phyloP scores from a whole-genome alignment of 2,797 vertebrate genomes.

The Hypotaenidia okinawae region DNA sequence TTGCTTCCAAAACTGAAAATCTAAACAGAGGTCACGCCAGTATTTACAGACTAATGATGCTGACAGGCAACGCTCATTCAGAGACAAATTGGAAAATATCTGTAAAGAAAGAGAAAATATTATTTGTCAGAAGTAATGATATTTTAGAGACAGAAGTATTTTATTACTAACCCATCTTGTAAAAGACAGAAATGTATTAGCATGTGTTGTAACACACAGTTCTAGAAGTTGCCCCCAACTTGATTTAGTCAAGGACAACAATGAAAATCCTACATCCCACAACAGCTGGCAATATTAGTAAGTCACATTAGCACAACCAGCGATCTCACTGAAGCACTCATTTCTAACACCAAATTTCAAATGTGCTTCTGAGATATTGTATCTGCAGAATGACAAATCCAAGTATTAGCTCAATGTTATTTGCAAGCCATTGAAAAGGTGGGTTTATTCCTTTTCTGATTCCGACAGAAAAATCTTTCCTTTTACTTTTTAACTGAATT shows the following conservation, averaged over 20 bases:
- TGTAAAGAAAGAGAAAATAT: conserved; percentile 61
- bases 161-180: not conserved
- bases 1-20: conserved; percentile 99
- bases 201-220: not conserved
- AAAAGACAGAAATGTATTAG: not conserved
- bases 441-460: not conserved
- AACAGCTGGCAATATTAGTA: not conserved
- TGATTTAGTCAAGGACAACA: not conserved
- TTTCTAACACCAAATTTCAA: not conserved
- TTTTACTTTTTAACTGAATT: not conserved
- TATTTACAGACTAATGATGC: conserved; percentile 98
- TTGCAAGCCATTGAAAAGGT: not conserved
- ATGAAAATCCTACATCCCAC: not conserved
- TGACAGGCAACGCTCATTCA: conserved; percentile 95
- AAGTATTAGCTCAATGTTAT: not conserved
- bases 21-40: conserved; percentile 97
- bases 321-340: not conserved
- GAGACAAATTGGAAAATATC: conserved; percentile 96
- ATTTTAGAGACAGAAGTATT: not conserved
- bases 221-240: not conserved
- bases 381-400: not conserved
- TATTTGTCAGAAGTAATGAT: not conserved
- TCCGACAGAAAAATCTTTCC: not conserved
- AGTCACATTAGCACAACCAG: not conserved
- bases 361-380: not conserved